Percentiles rank a stretch among this genome's conserved stretches.
These are phyloP conservation scores for Sarcophaga caerulescens DNA, from an alignment of 2,888 invertebrate genomes.

Conservation along the genomic window DNA sequence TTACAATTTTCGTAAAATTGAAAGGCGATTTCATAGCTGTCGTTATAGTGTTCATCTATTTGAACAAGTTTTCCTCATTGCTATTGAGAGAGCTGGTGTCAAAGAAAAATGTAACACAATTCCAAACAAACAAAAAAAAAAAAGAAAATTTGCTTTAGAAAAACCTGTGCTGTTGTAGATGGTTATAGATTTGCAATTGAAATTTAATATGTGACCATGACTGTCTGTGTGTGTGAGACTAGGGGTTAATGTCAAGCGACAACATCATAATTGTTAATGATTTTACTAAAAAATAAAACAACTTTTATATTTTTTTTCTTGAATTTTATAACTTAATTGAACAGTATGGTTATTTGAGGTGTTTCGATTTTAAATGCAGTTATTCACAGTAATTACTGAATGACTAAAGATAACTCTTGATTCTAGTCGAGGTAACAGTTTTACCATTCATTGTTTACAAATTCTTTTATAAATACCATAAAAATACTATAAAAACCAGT, in stretches of 20 bases:
- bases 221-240: neutral
- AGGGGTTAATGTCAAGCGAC: neutral
- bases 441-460: no score
- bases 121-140: neutral
- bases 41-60: slow-evolving; percentile 21
- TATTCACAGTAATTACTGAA: no score
- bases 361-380: no score
- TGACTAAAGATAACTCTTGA: no score
- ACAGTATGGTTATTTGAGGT: no score
- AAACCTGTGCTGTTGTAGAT: neutral
- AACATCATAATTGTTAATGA: neutral
- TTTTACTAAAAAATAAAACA: no score
- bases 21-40: slow-evolving; percentile 58
- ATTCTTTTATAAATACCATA: no score
- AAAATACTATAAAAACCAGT: no score
- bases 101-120: slow-evolving; percentile 55
- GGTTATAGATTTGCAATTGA: neutral
- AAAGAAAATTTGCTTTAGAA: neutral
- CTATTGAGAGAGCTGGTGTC: slow-evolving; percentile 36
- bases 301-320: no score
- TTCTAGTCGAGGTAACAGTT: no score
- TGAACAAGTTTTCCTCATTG: slow-evolving; percentile 24
- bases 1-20: slow-evolving; percentile 28
- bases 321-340: no score
- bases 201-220: neutral